A percentile compares a stretch with the other conserved stretches of the same genome.
Conservation (phyloP, 2,797 vertebrate species). For the Pantherophis alleghaniensis region DNA sequence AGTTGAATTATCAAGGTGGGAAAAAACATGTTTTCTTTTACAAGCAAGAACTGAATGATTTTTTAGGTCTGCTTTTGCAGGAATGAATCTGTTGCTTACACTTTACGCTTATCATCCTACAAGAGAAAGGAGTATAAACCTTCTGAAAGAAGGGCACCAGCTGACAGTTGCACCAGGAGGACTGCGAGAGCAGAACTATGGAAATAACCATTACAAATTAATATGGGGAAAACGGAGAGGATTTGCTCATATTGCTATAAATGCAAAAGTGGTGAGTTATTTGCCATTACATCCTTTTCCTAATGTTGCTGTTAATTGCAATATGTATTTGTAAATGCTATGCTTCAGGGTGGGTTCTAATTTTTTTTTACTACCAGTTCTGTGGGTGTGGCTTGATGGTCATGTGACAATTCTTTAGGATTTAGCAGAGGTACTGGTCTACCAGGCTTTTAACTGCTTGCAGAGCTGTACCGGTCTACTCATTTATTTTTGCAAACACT, state of each 20-base stretch:
- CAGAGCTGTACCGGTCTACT: too few relatives aligned
- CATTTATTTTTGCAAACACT: too few relatives aligned
- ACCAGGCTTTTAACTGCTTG: too few relatives aligned
- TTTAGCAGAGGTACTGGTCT: too few relatives aligned
- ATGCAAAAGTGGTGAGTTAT: slow-evolving; percentile 16
- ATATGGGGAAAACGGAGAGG: not conserved
- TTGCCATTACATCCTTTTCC: not conserved
- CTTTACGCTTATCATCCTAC: fast-evolving
- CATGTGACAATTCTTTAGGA: too few relatives aligned
- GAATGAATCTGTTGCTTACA: not conserved
- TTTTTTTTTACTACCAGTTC: too few relatives aligned
- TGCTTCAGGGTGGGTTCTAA: too few relatives aligned
- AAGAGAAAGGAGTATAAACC: not conserved
- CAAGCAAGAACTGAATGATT: too few relatives aligned
- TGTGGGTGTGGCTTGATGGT: too few relatives aligned
- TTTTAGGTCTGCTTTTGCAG: not conserved
- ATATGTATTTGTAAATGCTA: not conserved
- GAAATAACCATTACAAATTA: not conserved
- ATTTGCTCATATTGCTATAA: slow-evolving; percentile 1
- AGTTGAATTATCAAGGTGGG: not conserved
- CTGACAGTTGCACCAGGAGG: slow-evolving; percentile 1
- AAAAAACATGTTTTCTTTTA: not conserved
- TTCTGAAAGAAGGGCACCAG: not conserved
- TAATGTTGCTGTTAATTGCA: not conserved
- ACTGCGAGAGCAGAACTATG: not conserved